Evolutionary conservation across 2,113 vertebrate species (phyloP), one percentile per base, ranked within the genome.

Genomic region (Athene cunicularia): DNA sequence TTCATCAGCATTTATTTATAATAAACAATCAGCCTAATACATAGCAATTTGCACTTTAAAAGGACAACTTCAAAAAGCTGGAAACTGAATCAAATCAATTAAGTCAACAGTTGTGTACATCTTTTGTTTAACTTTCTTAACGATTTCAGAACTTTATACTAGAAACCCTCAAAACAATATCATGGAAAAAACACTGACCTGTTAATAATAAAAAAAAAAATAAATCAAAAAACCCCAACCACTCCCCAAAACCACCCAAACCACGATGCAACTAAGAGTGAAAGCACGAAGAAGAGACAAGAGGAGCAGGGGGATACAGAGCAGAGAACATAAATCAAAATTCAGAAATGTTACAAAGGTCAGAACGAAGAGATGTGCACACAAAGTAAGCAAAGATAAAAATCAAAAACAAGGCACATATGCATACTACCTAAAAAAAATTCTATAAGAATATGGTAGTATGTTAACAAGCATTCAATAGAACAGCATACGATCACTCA

Each of bases 181-280:
- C 21, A 24, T 0, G 1, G 26, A 5, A 28, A 67, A 64, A 64
- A 67, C 18, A 2, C 10, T 52, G 33, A 43, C 7, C 9, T 52
- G 9, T 56, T 62, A 45, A 81, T 43, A 15, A 2, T 55, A 43
- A 60, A 80, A 20, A 9, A 49, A 35, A 28, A 2, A 23, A 60
- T 28, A 26, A 10, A 16, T 11, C 12, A 28, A 19, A 39, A 49
- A 47, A 68, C 9, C 28, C 32, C 59, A 52, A 24, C 13, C 23
- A 39, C 12, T 12, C 12, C 1, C 5, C 16, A 37, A 92, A 81
- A 60, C 6, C 0, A 1, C 0, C 1, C 24, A 43, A 89, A 7
- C 14, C 26, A 49, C 21, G 45, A 41, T 8, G 21, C 4, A 0
- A 59, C 14, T 39, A n/a, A 30, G 45, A 58, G 20, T 28, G 68